These are phyloP conservation scores for Tethya wilhelma DNA, from an alignment of 37 sponge, comb jelly and placozoan genomes.

Conservation along the genomic window DNA sequence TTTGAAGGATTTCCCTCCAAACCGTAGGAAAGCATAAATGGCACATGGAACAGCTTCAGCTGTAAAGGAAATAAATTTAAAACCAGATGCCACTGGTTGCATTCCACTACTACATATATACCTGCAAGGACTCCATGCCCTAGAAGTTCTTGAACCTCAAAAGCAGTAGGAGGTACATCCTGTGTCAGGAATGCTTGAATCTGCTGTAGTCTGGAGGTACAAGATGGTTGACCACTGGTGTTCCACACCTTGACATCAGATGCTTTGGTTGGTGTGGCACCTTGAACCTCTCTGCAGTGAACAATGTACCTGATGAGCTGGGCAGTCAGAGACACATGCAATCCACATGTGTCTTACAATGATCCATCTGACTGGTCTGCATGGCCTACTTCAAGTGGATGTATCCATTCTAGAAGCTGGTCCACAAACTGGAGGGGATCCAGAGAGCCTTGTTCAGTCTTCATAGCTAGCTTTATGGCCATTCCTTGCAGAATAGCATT, in stretches of 20 bases:
- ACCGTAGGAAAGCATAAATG: conserved; percentile 73
- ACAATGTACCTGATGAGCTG: too few species aligned
- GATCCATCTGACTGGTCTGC: background rate
- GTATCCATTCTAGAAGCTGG: conserved; percentile 29
- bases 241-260: background rate
- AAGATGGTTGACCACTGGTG: conserved; percentile 30
- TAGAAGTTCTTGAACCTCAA: conserved; percentile 41
- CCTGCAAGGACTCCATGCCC: conserved; percentile 73
- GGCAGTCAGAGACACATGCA: background rate
- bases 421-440: conserved; percentile 53
- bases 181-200: conserved; percentile 35
- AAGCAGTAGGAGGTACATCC: conserved; percentile 39
- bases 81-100: background rate
- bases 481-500: conserved; percentile 69
- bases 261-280: too few species aligned
- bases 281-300: too few species aligned
- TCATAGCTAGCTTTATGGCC: conserved; percentile 61
- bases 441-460: conserved; percentile 3
- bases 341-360: background rate
- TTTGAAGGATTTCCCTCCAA: conserved; percentile 28
- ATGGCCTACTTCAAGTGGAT: conserved; percentile 17
- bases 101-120: background rate
- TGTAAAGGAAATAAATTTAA: conserved; percentile 12
- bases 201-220: conserved; percentile 30
- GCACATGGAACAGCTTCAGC: conserved; percentile 78